phyloP scores from a whole-genome alignment of 2,113 vertebrate genomes.

The Crocuta crocuta region DNA sequence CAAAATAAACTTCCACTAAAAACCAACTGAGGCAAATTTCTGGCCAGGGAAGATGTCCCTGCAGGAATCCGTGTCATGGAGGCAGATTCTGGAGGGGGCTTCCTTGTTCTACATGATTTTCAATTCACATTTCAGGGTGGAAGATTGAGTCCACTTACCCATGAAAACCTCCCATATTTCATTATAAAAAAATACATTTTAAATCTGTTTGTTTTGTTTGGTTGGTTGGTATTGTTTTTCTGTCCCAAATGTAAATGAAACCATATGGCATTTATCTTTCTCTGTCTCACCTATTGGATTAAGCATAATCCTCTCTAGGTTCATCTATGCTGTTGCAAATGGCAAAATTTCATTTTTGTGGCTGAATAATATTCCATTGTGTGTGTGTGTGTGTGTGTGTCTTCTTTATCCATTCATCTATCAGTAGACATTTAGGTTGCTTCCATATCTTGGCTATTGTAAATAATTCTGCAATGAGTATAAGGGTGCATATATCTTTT shows the following conservation, averaged over 20 bases:
- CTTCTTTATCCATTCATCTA: neutral
- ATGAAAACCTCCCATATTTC: neutral
- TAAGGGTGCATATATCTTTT: neutral
- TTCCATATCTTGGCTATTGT: neutral
- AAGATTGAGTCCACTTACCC: neutral
- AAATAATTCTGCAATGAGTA: neutral
- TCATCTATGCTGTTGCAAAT: neutral
- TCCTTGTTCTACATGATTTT: neutral
- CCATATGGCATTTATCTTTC: neutral
- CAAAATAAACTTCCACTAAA: constrained; percentile 41
- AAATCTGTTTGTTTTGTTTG: neutral
- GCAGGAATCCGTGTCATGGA: neutral
- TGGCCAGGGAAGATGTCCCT: neutral
- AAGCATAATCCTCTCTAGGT: neutral
- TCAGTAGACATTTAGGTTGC: neutral
- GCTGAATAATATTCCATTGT: neutral
- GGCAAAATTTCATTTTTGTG: neutral
- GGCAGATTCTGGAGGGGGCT: no score
- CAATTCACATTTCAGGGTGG: neutral
- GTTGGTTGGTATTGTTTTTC: neutral
- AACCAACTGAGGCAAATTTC: neutral
- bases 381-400: neutral
- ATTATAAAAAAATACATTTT: neutral
- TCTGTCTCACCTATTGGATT: neutral
- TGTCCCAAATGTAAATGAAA: neutral